A percentile compares a stretch with the other conserved stretches of the same genome.
Conservation (phyloP, 30 jellyfish, hydroid and myxozoan species). For the Aurelia sp. region DNA sequence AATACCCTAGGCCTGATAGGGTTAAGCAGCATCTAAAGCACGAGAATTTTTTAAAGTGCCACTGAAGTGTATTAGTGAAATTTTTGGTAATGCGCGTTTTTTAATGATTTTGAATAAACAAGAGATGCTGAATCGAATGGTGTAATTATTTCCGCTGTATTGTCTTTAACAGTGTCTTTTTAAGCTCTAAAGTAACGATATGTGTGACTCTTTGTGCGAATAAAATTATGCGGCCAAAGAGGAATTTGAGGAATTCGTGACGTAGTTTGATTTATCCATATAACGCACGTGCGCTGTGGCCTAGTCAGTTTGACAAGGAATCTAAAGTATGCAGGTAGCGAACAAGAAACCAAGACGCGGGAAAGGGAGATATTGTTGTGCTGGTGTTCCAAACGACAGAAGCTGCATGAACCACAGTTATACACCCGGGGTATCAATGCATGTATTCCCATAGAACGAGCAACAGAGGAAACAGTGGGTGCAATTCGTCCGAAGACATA, state of each 20-base stretch:
- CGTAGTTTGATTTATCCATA: neutral
- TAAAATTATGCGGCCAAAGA: neutral
- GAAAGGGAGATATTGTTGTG: slow-evolving; percentile 13
- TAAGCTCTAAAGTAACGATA: neutral
- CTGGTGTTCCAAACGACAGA: slow-evolving; percentile 27
- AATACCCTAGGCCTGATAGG: no score
- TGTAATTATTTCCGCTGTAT: no score
- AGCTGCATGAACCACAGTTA: slow-evolving; percentile 8
- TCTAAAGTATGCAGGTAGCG: neutral
- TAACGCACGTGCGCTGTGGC: neutral
- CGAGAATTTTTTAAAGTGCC: no score
- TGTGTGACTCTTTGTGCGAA: slow-evolving; percentile 15
- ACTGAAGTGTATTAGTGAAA: no score
- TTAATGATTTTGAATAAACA: no score
- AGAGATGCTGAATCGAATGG: no score
- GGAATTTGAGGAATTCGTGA: slow-evolving; percentile 23
- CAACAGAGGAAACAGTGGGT: neutral
- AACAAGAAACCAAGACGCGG: neutral
- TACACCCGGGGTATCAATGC: slow-evolving; percentile 14
- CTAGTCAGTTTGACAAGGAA: no score
- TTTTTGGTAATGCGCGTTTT: no score
- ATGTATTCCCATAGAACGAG: neutral
- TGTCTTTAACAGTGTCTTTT: neutral
- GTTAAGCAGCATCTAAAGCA: no score
- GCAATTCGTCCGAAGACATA: neutral